Evolutionary conservation across 2,888 invertebrate species (phyloP).

Genomic region (Phalera bucephala): DNA sequence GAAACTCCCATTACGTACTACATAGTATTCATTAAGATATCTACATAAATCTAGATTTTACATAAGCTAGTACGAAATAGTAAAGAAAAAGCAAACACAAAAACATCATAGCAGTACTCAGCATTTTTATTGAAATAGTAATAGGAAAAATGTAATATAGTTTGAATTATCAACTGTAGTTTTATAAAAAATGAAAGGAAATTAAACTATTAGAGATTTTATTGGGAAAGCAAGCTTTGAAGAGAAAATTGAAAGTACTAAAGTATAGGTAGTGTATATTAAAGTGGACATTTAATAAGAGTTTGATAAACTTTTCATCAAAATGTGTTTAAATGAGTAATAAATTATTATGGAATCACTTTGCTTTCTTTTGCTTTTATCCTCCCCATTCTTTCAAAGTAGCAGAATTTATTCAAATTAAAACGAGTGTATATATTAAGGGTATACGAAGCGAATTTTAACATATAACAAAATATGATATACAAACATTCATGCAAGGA

Average conservation of each 20-base stretch:
- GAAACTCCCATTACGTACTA: not conserved
- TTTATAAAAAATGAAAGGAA: not conserved
- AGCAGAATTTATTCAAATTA: too few species aligned
- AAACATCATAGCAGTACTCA: not conserved
- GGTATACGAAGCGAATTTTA: conserved; percentile 18
- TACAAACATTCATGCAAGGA: conserved; percentile 78
- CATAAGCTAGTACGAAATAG: not conserved
- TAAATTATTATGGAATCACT: too few species aligned
- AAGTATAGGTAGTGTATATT: too few species aligned
- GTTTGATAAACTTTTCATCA: too few species aligned
- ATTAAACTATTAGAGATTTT: not conserved
- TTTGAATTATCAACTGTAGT: not conserved
- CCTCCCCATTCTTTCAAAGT: too few species aligned
- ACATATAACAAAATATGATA: conserved; percentile 31
- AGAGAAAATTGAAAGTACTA: not conserved
- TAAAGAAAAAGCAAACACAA: not conserved
- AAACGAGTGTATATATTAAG: too few species aligned
- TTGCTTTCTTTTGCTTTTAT: too few species aligned
- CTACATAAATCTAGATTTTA: conserved; percentile 1
- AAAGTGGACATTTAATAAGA: too few species aligned
- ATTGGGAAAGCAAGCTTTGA: not conserved
- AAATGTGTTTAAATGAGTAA: too few species aligned
- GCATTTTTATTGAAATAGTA: too few species aligned
- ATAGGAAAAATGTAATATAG: not conserved
- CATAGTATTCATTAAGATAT: not conserved